A percentile compares a stretch with the other conserved stretches of the same genome.
These are phyloP conservation scores for Drosophila lutescens DNA, from an alignment of 2,888 invertebrate genomes.

Conservation along the genomic window DNA sequence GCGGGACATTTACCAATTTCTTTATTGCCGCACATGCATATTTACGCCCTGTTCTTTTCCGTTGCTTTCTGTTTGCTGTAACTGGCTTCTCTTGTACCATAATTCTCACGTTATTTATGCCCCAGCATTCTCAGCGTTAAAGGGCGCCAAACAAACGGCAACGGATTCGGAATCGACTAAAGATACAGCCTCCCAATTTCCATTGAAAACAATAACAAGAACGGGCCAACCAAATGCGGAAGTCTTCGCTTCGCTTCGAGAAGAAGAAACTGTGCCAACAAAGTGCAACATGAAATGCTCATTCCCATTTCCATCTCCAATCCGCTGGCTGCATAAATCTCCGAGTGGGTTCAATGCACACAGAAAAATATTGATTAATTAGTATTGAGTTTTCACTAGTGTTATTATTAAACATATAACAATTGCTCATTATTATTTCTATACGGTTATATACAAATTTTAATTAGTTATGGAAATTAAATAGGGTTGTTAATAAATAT, in stretches of 20 bases:
- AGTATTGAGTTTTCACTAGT: no score
- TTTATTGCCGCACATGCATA: slow-evolving; percentile 73
- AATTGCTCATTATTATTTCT: no score
- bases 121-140: slow-evolving; percentile 43
- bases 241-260: slow-evolving; percentile 65
- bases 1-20: slow-evolving; percentile 74
- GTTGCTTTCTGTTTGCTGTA: slow-evolving; percentile 9
- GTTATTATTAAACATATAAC: no score
- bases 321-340: slow-evolving; percentile 68
- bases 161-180: slow-evolving; percentile 6
- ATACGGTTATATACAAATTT: no score
- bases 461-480: no score
- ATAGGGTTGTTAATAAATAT: no score
- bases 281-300: slow-evolving; percentile 72
- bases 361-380: slow-evolving; percentile 2
- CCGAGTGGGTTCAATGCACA: slow-evolving; percentile 16
- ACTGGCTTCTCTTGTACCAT: slow-evolving; percentile 64
- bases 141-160: slow-evolving; percentile 45
- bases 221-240: slow-evolving; percentile 64
- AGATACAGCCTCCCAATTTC: slow-evolving; percentile 11
- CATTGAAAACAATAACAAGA: slow-evolving; percentile 40
- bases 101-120: slow-evolving; percentile 78
- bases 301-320: slow-evolving; percentile 54
- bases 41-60: slow-evolving; percentile 59
- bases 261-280: slow-evolving; percentile 67